These are phyloP conservation scores for Dermatophagoides farinae DNA, from an alignment of 1,140 invertebrate species.

Conservation along the genomic window DNA sequence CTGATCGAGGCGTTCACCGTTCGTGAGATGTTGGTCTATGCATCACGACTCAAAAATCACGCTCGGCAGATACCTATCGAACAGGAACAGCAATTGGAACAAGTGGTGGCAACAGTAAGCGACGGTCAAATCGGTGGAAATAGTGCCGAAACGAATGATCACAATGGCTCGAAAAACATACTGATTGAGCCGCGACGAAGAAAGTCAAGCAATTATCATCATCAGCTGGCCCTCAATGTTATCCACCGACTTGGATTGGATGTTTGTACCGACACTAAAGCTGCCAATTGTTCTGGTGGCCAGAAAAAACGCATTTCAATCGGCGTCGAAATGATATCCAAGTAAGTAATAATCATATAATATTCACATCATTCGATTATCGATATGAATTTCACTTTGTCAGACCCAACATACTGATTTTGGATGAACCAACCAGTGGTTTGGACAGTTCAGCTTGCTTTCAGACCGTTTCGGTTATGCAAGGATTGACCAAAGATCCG, in stretches of 20 bases:
- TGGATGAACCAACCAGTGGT: constrained; percentile 61
- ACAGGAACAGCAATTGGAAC: neutral
- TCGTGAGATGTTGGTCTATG: constrained; percentile 65
- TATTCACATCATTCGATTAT: neutral
- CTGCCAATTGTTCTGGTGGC: constrained; percentile 37
- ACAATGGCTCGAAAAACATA: neutral
- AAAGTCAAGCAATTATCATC: neutral
- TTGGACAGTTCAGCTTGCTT: constrained; percentile 58
- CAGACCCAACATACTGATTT: constrained; percentile 35
- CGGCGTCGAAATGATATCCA: constrained; percentile 57
- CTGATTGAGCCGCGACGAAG: neutral
- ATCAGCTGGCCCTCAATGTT: constrained; percentile 1
- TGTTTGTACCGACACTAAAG: constrained; percentile 9
- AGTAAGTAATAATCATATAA: constrained; percentile 4
- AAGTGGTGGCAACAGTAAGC: neutral
- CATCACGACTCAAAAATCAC: constrained; percentile 57
- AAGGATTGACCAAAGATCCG: constrained; percentile 27
- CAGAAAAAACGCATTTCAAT: constrained; percentile 80
- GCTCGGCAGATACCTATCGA: neutral
- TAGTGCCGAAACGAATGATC: no score
- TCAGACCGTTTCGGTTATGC: constrained; percentile 43
- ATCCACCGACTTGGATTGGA: constrained; percentile 13
- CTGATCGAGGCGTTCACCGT: constrained; percentile 68
- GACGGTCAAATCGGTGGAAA: neutral
- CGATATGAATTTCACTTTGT: neutral